phyloP scores from a whole-genome alignment of 1,140 invertebrate genomes.

The Pomacea maculata region DNA sequence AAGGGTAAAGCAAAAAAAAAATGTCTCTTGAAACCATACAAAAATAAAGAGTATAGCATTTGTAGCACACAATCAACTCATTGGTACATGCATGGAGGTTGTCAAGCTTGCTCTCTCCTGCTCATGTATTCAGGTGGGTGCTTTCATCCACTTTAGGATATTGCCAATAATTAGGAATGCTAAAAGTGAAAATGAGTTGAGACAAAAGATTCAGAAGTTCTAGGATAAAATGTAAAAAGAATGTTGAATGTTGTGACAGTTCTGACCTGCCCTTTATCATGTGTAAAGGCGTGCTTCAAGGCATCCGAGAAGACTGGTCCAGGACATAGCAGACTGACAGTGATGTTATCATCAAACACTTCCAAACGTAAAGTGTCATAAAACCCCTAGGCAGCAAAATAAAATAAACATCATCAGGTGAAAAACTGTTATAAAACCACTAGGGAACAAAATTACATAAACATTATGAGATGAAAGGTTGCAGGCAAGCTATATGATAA shows the following conservation, averaged over 20 bases:
- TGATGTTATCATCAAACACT: conserved; percentile 29
- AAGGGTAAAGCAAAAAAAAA: neutral
- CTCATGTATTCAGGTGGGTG: no score
- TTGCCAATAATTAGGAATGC: no score
- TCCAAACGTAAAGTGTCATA: conserved; percentile 46
- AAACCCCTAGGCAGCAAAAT: conserved; percentile 17
- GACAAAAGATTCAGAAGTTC: no score
- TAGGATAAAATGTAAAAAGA: no score
- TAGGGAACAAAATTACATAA: neutral
- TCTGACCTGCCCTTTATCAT: conserved; percentile 32
- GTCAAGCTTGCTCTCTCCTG: no score
- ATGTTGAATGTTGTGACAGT: no score
- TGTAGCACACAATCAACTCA: no score
- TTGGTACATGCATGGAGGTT: no score
- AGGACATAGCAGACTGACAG: conserved; percentile 48
- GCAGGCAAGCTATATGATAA: neutral
- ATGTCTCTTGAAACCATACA: neutral
- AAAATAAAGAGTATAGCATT: neutral
- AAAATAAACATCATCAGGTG: neutral
- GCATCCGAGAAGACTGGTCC: conserved; percentile 52
- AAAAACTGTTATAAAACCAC: conserved; percentile 40
- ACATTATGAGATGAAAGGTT: neutral
- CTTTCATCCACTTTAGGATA: no score
- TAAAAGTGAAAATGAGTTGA: no score
- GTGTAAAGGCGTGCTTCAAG: conserved; percentile 42